Evolutionary conservation across 1,140 invertebrate genomes (phyloP), one percentile per base, ranked within the genome.

Genomic region (Globodera rostochiensis): DNA sequence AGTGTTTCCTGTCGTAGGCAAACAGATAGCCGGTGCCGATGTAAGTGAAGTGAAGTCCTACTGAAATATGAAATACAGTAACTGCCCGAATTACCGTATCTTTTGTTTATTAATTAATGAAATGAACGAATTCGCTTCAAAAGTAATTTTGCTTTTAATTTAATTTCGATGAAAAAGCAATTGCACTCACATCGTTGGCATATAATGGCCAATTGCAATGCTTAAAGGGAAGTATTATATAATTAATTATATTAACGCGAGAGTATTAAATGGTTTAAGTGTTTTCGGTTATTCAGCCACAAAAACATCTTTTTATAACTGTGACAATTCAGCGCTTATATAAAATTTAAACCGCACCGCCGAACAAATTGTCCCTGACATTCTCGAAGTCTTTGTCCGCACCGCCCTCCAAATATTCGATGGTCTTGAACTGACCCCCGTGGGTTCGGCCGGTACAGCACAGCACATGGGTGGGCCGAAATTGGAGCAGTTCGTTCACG

Each of bases 331-430:
- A 83, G 77, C 11, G 88, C 87, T 73, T 89, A 70, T 45, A 4
- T 85, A 77, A 13, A 82, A 84, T 19, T 19, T 64, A 4, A 13
- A 19, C 19, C 57, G 15, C 15, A 64, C 57, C 57, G 67, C 88
- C 88, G 53, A 84, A 89, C 69, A 89, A 74, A 77, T 89, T 89
- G 73, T 89, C 88, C 5, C 88, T 77, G 5, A 89, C 73, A 74
- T 89, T 89, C 69, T 89, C 87, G 73, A 79, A 84, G 21, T 83
- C 79, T 73, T 87, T 89, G 47, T 89, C 87, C 1, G 88, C 69
- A 6, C 88, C 89, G n/a, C 88, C 88, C 67, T 89, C 88, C 25
- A 89, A 79, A 71, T 89, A 89, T 70, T 90, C 88, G 70, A 89
- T 89, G 11, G 88, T 89, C 64, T 89, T 88, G 70, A 85, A 83